Percentiles rank a stretch among this genome's conserved stretches.
phyloP scores from a whole-genome alignment of 1,140 invertebrate genomes.

The Drosophila bocki region DNA sequence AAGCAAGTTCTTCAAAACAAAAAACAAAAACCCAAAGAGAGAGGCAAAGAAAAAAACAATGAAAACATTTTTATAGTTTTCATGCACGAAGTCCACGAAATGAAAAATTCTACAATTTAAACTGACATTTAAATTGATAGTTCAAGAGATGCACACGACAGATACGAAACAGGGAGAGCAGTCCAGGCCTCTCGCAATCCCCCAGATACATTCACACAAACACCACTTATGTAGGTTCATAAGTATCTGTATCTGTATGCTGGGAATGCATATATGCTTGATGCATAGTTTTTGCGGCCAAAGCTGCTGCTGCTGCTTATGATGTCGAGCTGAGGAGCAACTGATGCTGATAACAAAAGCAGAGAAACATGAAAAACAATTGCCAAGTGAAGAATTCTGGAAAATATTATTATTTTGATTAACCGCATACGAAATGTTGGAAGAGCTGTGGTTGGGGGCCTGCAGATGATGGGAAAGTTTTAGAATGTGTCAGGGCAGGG shows the following conservation, averaged over 20 bases:
- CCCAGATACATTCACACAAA: constrained; percentile 15
- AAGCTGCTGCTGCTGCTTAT: constrained; percentile 14
- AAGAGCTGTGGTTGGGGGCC: background rate
- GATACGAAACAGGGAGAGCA: constrained; percentile 60
- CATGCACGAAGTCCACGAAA: constrained; percentile 83
- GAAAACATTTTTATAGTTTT: constrained; percentile 83
- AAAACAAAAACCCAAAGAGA: constrained; percentile 9
- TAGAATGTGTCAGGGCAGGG: constrained; percentile 6
- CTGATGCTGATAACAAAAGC: constrained; percentile 48
- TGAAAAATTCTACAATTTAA: constrained; percentile 85
- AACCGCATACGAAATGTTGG: constrained; percentile 30
- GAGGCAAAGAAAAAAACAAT: constrained; percentile 67
- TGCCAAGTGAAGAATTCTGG: constrained; percentile 26
- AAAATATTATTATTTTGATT: constrained; percentile 42
- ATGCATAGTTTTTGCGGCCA: constrained; percentile 36
- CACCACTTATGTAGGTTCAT: constrained; percentile 6
- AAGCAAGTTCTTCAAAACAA: constrained; percentile 62
- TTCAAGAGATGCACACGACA: constrained; percentile 84
- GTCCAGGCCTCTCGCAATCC: constrained; percentile 24
- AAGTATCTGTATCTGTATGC: constrained; percentile 27
- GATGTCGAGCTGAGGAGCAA: constrained; percentile 1
- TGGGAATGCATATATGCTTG: constrained; percentile 30
- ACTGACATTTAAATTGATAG: constrained; percentile 85
- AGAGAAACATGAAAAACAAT: constrained; percentile 18
- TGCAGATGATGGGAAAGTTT: constrained; percentile 19